These are phyloP conservation scores for Tachuris rubrigastra DNA, from an alignment of 2,113 vertebrate species.

Conservation along the genomic window DNA sequence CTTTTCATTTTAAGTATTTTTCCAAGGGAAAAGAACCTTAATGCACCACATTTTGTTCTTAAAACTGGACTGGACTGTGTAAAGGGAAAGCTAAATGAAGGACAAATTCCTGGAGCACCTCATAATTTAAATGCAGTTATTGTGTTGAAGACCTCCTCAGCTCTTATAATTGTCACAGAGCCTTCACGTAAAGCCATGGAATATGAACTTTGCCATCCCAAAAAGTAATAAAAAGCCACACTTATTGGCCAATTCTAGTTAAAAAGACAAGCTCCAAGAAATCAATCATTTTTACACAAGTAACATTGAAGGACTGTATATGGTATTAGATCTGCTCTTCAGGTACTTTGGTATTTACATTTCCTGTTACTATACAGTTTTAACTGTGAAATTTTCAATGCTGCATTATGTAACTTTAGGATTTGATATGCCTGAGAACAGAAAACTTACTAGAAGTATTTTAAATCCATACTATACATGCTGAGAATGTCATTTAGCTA, in stretches of 20 bases:
- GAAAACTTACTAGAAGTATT: background rate
- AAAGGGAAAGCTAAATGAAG: background rate
- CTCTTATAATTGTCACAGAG: background rate
- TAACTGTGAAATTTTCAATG: background rate
- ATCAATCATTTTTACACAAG: background rate
- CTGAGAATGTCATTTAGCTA: background rate
- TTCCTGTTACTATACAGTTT: background rate
- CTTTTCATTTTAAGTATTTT: conserved; percentile 7
- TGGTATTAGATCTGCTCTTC: background rate
- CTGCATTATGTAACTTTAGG: background rate
- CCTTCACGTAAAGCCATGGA: background rate
- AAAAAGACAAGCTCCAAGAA: background rate
- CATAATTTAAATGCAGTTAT: background rate
- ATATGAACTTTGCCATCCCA: background rate
- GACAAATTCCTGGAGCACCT: background rate
- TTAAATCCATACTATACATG: background rate
- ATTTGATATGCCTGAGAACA: background rate
- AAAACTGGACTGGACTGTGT: background rate
- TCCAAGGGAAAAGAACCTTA: background rate
- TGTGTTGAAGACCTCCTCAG: background rate
- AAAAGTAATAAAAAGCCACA: background rate
- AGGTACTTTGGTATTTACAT: background rate
- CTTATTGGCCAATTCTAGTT: background rate
- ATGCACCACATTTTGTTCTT: background rate
- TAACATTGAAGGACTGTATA: background rate